Conservation (phyloP, 2,888 invertebrate genomes). For the Athrips mouffetella region DNA sequence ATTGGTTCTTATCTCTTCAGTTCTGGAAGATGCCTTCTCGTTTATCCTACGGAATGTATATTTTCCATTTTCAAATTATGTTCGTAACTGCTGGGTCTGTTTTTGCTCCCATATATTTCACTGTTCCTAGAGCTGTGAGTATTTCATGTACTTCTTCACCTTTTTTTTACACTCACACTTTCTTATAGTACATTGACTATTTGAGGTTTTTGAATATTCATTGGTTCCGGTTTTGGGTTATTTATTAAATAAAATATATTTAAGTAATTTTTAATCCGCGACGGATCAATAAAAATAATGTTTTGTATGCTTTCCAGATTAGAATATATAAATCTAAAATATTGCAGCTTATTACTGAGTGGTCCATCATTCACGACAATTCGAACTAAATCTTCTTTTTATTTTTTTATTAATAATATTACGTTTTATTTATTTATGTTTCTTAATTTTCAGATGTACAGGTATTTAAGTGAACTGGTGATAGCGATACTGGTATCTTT, state of each 20-base stretch:
- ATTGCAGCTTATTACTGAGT: too few relatives aligned
- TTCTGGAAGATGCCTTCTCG: constrained; percentile 56
- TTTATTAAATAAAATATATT: too few relatives aligned
- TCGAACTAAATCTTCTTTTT: neutral
- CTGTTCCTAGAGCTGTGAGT: constrained; percentile 28
- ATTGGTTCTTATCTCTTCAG: constrained; percentile 54
- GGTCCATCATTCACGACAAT: neutral
- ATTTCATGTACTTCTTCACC: neutral
- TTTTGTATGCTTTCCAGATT: too few relatives aligned
- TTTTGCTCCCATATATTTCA: constrained; percentile 27
- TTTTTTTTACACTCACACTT: too few relatives aligned
- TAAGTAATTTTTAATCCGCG: too few relatives aligned
- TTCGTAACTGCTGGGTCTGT: constrained; percentile 24
- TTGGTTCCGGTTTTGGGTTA: too few relatives aligned
- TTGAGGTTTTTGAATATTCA: neutral
- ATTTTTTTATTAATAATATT: neutral
- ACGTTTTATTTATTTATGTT: neutral
- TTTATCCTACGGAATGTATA: constrained; percentile 65
- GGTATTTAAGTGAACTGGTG: constrained; percentile 18
- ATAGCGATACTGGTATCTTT: constrained; percentile 20
- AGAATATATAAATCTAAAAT: too few relatives aligned
- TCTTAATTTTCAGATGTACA: constrained; percentile 20
- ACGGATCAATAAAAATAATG: too few relatives aligned
- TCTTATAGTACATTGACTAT: neutral
- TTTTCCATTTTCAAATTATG: constrained; percentile 54